Conservation (phyloP, 2,797 vertebrate species). For the Apogon talboti region DNA sequence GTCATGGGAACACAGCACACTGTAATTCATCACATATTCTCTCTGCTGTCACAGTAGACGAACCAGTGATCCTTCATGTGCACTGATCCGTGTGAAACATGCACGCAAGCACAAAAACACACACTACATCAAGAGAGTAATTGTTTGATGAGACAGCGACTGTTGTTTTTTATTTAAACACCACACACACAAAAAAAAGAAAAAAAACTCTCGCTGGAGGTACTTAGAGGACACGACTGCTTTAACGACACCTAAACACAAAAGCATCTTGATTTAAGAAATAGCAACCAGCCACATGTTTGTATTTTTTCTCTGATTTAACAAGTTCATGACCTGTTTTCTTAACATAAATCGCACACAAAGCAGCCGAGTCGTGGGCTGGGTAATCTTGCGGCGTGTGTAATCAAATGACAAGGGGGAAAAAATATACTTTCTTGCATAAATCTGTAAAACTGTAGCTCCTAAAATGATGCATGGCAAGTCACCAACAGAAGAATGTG, state of each 20-base stretch:
- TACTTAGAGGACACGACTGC: background rate
- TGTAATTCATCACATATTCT: constrained; percentile 42
- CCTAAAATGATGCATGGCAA: no score
- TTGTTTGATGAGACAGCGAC: constrained; percentile 2
- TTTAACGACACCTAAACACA: constrained; percentile 4
- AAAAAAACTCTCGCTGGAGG: background rate
- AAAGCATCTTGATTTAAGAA: no score
- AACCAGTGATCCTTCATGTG: constrained; percentile 29
- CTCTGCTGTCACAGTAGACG: constrained; percentile 15
- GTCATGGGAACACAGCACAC: constrained; percentile 17
- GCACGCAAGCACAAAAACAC: background rate
- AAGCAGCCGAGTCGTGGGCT: no score
- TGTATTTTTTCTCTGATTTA: no score
- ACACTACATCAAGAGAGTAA: background rate
- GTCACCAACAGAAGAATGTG: no score
- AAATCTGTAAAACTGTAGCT: no score
- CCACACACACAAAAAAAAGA: no score
- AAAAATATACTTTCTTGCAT: no score
- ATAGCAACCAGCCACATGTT: background rate
- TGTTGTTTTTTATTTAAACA: constrained; percentile 3
- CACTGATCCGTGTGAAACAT: constrained; percentile 16
- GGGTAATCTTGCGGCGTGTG: no score
- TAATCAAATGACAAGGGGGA: no score
- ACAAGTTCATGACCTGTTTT: no score
- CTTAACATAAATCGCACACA: no score